phyloP scores from a whole-genome alignment of 2,888 invertebrate genomes.

The Glyphotaelius pellucidus region DNA sequence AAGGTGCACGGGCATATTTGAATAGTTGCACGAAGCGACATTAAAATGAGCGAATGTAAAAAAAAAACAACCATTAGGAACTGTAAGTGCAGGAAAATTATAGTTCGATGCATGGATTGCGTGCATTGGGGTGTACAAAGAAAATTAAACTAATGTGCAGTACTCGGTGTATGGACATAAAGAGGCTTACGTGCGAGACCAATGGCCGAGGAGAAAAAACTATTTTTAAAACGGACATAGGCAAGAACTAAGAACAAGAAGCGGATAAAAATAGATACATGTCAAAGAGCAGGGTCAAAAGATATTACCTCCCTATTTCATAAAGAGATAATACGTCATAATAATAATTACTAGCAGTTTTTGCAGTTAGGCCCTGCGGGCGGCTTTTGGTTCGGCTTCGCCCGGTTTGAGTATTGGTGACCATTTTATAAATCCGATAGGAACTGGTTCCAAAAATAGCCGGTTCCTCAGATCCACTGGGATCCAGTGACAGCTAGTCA shows the following conservation, averaged over 20 bases:
- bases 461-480: no score
- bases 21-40: not conserved
- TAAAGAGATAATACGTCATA: no score
- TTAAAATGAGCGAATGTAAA: not conserved
- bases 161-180: not conserved
- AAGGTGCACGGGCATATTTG: conserved; percentile 2
- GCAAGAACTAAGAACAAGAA: not conserved
- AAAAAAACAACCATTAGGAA: not conserved
- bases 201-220: not conserved
- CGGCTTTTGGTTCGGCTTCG: no score
- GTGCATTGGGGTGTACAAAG: not conserved
- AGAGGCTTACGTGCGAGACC: not conserved
- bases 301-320: not conserved
- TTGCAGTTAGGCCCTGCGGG: no score
- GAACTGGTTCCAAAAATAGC: no score
- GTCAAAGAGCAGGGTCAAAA: not conserved
- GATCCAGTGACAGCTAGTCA: no score
- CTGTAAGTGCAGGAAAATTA: not conserved
- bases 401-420: no score
- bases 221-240: not conserved
- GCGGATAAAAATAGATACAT: not conserved
- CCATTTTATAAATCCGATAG: no score
- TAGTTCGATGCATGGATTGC: not conserved
- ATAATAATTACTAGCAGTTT: no score
- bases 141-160: not conserved